These are phyloP conservation scores for Sitodiplosis mosellana DNA, from an alignment of 1,140 invertebrate genomes.

Conservation along the genomic window DNA sequence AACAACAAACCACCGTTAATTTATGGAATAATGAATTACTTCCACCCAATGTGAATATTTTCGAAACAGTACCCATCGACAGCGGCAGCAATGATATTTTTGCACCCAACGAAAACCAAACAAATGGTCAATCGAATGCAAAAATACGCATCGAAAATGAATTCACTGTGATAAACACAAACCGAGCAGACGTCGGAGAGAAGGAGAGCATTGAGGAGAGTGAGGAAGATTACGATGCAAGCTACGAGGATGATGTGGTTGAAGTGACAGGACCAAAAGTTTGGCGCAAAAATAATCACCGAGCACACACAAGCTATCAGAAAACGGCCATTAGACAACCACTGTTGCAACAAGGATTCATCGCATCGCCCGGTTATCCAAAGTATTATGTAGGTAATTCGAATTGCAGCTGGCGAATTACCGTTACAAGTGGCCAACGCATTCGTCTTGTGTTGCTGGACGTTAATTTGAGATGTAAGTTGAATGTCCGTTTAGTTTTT, in stretches of 20 bases:
- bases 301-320: constrained; percentile 2
- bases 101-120: not conserved
- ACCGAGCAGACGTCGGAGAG: not conserved
- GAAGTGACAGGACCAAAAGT: not conserved
- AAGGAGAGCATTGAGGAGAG: not conserved
- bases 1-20: no score
- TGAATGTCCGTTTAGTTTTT: no score
- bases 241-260: not conserved
- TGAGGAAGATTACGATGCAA: constrained; percentile 1
- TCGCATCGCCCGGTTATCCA: constrained; percentile 40
- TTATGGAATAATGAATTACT: no score
- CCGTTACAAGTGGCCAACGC: constrained; percentile 28
- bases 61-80: not conserved
- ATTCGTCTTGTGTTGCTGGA: constrained; percentile 34
- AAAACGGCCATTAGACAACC: not conserved
- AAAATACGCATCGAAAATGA: not conserved
- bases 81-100: not conserved
- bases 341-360: constrained; percentile 26
- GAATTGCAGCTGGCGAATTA: constrained; percentile 33
- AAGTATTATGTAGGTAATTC: constrained; percentile 35
- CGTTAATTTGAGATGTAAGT: constrained; percentile 35
- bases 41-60: not conserved
- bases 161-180: not conserved
- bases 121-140: no score
- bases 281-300: not conserved